Base-by-base conservation (phyloP, 2,797 vertebrate species). In the Sebastes vulpes region DNA sequence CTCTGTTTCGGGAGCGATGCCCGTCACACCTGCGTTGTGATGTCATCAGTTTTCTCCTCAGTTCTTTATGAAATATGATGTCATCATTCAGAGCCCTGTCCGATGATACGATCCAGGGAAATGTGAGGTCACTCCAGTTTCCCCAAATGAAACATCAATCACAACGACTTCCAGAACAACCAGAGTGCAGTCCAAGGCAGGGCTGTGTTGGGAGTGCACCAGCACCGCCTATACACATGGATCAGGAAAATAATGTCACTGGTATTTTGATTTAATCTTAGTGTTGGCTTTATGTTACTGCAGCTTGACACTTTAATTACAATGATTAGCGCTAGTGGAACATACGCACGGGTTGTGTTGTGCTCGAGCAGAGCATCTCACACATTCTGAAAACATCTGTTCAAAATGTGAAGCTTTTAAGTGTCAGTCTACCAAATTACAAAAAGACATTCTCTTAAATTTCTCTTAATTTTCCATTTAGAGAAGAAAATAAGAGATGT, bases 281-380 rank as follows among this genome's bases (percentile, higher is more conserved):
- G 72, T 4, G 4, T 61, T 38, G 58, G 60, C 52, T 46, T 63
- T 83, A 84, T 74, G 79, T 84, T 61, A 84, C 71, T 32, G 63
- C 74, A 61, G 69, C 23, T 28, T 83, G 89, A 91, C 86, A 85
- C 28, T 77, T 84, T 91, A 87, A 94, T 92, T 89, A 88, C 79
- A 53, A 65, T 81, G 63, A 84, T 88, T 77, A 89, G 75, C 59
- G 73, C 56, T 25, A 71, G 77, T 67, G 70, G 69, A 82, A 73
- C 64, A 76, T 35, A 42, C 26, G 6, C 53, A 53, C 63, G 11
- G 26, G 12, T 71, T 82, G 86, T 85, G 80, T 79, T 90, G 64
- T 86, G 58, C 61, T 65, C n/a, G 21, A 71, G 32, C 32, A 46
- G 25, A 65, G 65, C 48, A 75, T 70, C 28, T 71, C 57, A 42